Evolutionary conservation across 2,888 invertebrate species (phyloP).

Genomic region (Hipparchia semele): DNA sequence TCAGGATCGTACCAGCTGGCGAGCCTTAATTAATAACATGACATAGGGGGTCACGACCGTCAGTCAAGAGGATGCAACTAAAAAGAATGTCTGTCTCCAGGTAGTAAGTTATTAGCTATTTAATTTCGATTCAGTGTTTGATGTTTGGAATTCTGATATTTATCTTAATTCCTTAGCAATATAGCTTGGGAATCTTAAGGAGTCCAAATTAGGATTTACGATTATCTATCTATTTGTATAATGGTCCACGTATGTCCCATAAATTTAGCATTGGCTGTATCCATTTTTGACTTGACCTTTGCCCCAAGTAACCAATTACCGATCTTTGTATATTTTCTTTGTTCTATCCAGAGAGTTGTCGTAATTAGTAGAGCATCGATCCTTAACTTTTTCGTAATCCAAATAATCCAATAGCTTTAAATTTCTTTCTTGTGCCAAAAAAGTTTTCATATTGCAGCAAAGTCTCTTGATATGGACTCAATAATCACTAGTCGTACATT

Average conservation of each 20-base stretch:
- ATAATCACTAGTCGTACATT: no score
- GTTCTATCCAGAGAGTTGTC: conserved; percentile 6
- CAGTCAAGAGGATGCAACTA: no score
- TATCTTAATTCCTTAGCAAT: background rate
- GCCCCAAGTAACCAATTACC: conserved; percentile 5
- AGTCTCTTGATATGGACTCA: no score
- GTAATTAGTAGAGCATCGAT: background rate
- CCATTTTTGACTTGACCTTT: conserved; percentile 12
- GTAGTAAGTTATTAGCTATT: no score
- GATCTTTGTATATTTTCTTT: background rate
- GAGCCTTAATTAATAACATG: no score
- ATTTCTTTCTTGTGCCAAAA: background rate
- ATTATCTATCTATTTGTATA: background rate
- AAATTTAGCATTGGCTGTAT: background rate
- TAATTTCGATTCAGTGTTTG: no score
- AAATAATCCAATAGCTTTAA: no score
- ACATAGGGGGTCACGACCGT: no score
- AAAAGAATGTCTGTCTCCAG: no score
- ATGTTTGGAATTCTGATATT: background rate
- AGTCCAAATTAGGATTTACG: background rate
- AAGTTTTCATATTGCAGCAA: no score
- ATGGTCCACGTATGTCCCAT: background rate
- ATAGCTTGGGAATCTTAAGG: background rate
- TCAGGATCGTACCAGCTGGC: no score
- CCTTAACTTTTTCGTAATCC: no score